These are phyloP conservation scores for Vidua chalybeata DNA, from an alignment of 2,113 vertebrate genomes.

Conservation along the genomic window DNA sequence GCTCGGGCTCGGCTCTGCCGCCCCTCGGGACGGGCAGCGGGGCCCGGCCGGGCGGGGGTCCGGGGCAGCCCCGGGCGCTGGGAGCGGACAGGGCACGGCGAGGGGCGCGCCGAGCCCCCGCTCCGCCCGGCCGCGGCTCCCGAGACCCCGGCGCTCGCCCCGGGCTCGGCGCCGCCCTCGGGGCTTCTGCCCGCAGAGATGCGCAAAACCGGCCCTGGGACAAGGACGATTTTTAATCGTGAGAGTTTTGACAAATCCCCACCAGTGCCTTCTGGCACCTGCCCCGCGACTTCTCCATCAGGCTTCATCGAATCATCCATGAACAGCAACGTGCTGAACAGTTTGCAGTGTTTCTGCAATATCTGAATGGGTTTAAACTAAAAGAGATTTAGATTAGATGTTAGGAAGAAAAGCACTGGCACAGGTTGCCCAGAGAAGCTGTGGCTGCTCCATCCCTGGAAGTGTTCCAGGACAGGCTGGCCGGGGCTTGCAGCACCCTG, in stretches of 20 bases:
- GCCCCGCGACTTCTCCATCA: neutral
- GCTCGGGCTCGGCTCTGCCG: too few relatives aligned
- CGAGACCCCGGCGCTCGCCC: too few relatives aligned
- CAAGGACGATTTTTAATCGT: rapidly evolving
- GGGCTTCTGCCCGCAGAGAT: neutral
- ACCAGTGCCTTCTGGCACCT: rapidly evolving
- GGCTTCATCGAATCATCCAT: rapidly evolving
- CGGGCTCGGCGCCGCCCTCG: neutral
- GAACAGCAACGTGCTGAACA: neutral
- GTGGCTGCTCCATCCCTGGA: neutral
- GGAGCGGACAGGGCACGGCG: neutral
- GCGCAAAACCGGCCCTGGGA: neutral
- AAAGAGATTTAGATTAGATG: too few relatives aligned
- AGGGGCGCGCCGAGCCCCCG: neutral
- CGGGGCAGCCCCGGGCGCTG: too few relatives aligned
- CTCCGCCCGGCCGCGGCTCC: too few relatives aligned
- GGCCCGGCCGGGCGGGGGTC: neutral
- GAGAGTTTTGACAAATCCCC: neutral
- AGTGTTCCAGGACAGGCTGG: rapidly evolving
- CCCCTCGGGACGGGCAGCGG: neutral
- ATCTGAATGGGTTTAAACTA: neutral
- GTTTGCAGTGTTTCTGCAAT: neutral
- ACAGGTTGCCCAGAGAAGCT: neutral
- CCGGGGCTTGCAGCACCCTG: rapidly evolving
- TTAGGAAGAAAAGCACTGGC: neutral